Evolutionary conservation across 2,113 vertebrate species (phyloP), one percentile per base, ranked within the genome.

Genomic region (Benitochromis conjunctus): DNA sequence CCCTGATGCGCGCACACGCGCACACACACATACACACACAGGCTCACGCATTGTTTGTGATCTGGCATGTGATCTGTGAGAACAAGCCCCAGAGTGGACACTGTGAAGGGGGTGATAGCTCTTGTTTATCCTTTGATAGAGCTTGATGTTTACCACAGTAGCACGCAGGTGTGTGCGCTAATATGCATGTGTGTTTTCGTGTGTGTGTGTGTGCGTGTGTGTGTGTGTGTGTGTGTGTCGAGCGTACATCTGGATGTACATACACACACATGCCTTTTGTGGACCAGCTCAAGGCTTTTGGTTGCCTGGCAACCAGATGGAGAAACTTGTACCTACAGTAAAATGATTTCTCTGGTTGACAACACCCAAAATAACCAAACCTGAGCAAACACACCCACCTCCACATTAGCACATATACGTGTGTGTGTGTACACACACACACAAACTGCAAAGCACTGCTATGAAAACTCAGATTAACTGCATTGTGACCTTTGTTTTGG

Each of bases 251-350:
- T 91, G 79, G 76, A 80, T 79, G 31, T 79, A 54, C 9, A 36
- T 80, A 56, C 69, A 56, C 4, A 3, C 82, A 79, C 71, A 58
- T 79, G 53, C 85, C 85, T 93, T 88, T 92, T 90, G 86, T 87
- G 88, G 86, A 91, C 74, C 80, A 88, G 91, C 84, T 91, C 88
- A 95, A 94, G 93, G 91, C 88, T 93, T 93, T 83, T 62, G 91
- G 95, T 95, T 95, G 90, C 95, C 91, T 88, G 85, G 95, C 88
- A 95, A 95, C 94, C 90, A 62, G 60, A 82, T 46, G 41, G 90
- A 91, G 79, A 90, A 94, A 91, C 85, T 90, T 92, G 43, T 84
- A 90, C 77, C 89, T 90, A 92, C 84, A 91, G 81, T 92, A 89
- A 89, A 90, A 86, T 78, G 21, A 92, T 92, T 94, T 90, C 51